phyloP scores from a whole-genome alignment of 2,888 invertebrate species.

The Volucella inanis region DNA sequence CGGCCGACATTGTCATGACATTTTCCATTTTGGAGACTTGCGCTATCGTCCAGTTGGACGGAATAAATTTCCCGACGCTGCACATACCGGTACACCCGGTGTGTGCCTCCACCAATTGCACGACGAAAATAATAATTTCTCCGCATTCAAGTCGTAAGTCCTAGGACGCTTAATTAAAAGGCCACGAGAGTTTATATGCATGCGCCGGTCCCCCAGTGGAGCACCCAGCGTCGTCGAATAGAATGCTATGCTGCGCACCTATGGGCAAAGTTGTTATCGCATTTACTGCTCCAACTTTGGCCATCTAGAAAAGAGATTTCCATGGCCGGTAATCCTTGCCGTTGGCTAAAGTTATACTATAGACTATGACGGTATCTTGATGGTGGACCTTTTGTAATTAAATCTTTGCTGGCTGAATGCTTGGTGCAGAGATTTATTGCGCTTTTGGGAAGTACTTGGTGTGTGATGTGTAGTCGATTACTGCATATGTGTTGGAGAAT shows the following conservation, averaged over 20 bases:
- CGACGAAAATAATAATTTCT: slow-evolving; percentile 52
- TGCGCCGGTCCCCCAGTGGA: slow-evolving; percentile 16
- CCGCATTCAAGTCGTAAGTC: slow-evolving; percentile 54
- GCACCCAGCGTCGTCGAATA: neutral
- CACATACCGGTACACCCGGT: neutral
- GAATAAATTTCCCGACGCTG: slow-evolving; percentile 62
- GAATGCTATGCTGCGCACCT: slow-evolving; percentile 10
- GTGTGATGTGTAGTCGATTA: slow-evolving; percentile 9
- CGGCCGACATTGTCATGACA: slow-evolving; percentile 52
- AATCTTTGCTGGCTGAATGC: slow-evolving; percentile 60
- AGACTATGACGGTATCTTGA: slow-evolving; percentile 35
- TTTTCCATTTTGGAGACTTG: slow-evolving; percentile 70
- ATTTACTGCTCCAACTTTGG: slow-evolving; percentile 60
- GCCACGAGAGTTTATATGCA: slow-evolving; percentile 46
- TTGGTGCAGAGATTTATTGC: slow-evolving; percentile 71
- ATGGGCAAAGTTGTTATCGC: slow-evolving; percentile 47
- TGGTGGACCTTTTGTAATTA: slow-evolving; percentile 73
- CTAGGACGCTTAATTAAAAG: slow-evolving; percentile 69
- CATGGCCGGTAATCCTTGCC: slow-evolving; percentile 14
- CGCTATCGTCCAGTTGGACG: slow-evolving; percentile 58
- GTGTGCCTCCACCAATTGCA: neutral
- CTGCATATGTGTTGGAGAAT: slow-evolving; percentile 3
- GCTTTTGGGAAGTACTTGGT: slow-evolving; percentile 37
- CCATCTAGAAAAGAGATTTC: slow-evolving; percentile 51
- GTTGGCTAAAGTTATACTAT: slow-evolving; percentile 11